Percentiles rank a stretch among this genome's conserved stretches.
These are phyloP conservation scores for Thrips palmi DNA, from an alignment of 1,140 invertebrate species.

Conservation along the genomic window DNA sequence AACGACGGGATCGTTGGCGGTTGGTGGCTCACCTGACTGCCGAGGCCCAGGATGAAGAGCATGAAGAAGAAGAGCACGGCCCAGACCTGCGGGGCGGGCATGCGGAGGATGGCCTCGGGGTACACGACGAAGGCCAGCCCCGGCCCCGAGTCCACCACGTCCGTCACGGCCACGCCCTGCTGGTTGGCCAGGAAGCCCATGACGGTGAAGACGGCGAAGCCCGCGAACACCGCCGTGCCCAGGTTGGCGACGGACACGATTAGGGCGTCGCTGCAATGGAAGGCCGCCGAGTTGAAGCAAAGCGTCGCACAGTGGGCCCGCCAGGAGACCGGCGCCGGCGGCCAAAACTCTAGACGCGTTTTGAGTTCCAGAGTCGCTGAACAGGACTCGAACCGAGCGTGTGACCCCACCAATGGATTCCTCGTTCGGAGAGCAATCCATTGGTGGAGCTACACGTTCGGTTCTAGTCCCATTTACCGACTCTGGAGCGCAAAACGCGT, in stretches of 20 bases:
- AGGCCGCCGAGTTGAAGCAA: not conserved
- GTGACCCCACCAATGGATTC: no score
- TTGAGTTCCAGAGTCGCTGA: no score
- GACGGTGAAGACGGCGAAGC: slow-evolving; percentile 60
- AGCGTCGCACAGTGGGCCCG: no score
- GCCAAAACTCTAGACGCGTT: no score
- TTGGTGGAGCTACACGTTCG: no score
- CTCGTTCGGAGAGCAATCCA: no score
- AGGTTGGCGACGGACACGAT: slow-evolving; percentile 49
- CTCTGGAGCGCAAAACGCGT: no score
- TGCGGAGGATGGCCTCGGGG: slow-evolving; percentile 59
- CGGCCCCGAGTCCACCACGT: slow-evolving; percentile 41
- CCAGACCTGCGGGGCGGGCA: slow-evolving; percentile 62
- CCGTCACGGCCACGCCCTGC: slow-evolving; percentile 36
- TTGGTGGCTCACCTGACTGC: slow-evolving; percentile 40
- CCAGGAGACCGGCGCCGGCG: no score
- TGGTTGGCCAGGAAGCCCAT: slow-evolving; percentile 46
- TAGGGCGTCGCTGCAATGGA: slow-evolving; percentile 32
- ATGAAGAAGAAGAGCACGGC: slow-evolving; percentile 66
- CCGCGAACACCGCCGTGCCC: slow-evolving; percentile 47
- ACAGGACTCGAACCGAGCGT: no score
- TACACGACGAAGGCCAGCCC: slow-evolving; percentile 61
- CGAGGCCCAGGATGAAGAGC: slow-evolving; percentile 52
- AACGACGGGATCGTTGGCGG: no score
- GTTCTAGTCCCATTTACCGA: no score